Evolutionary conservation across 2,113 vertebrate species (phyloP).

Genomic region (Glaucidium brasilianum): DNA sequence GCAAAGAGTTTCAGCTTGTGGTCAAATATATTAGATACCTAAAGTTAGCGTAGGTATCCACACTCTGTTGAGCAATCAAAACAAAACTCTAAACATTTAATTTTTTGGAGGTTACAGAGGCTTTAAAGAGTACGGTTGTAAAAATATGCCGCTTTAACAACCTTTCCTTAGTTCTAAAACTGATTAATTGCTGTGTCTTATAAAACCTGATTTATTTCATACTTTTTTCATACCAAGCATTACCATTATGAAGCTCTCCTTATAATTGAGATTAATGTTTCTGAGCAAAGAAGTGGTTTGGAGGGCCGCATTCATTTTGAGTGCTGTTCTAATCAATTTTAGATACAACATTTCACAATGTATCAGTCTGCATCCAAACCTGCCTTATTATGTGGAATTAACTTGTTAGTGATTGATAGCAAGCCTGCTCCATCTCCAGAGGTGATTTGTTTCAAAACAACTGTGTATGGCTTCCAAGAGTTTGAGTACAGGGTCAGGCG

Average conservation of each 20-base stretch:
- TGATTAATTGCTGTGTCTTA: slow-evolving; percentile 79
- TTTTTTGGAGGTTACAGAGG: neutral
- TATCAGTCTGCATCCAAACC: slow-evolving; percentile 77
- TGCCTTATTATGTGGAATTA: slow-evolving; percentile 84
- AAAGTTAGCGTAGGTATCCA: neutral
- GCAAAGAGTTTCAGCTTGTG: neutral
- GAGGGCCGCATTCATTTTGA: slow-evolving; percentile 81
- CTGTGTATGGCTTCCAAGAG: slow-evolving; percentile 60
- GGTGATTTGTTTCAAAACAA: slow-evolving; percentile 81
- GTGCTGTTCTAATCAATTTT: slow-evolving; percentile 82
- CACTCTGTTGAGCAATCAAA: neutral
- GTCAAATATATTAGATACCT: neutral
- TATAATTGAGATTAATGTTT: slow-evolving; percentile 85
- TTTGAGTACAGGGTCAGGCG: slow-evolving; percentile 40
- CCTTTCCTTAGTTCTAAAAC: slow-evolving; percentile 60
- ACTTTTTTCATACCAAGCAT: slow-evolving; percentile 78
- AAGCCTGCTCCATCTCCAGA: slow-evolving; percentile 70
- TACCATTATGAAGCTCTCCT: slow-evolving; percentile 78
- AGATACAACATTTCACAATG: slow-evolving; percentile 75
- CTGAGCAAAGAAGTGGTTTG: slow-evolving; percentile 76
- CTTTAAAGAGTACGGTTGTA: slow-evolving; percentile 9
- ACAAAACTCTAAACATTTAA: neutral
- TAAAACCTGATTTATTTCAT: slow-evolving; percentile 83
- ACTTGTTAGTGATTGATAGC: slow-evolving; percentile 83
- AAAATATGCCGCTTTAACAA: slow-evolving; percentile 18